Conservation (phyloP, 2,797 vertebrate genomes). For the Carapus acus region DNA sequence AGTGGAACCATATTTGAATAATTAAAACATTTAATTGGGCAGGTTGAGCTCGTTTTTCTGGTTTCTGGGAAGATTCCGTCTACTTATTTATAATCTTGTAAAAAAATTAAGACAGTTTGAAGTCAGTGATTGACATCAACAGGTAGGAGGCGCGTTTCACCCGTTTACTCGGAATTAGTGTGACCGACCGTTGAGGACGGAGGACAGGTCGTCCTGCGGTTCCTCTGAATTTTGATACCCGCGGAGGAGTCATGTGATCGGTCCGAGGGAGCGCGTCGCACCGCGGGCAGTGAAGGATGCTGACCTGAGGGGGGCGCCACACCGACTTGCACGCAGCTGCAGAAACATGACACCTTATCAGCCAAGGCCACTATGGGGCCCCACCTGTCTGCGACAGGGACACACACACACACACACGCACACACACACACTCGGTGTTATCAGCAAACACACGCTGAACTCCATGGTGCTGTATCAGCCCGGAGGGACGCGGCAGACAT, state of each 20-base stretch:
- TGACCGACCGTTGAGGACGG: no score
- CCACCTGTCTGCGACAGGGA: conserved; percentile 54
- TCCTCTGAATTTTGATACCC: conserved; percentile 12
- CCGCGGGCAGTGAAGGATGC: background rate
- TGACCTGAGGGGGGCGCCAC: conserved; percentile 42
- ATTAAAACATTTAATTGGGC: no score
- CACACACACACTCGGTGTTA: conserved; percentile 30
- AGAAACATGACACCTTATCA: conserved; percentile 53
- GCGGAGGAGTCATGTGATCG: background rate
- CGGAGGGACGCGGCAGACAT: conserved; percentile 12
- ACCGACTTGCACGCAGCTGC: background rate
- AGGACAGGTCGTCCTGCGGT: background rate
- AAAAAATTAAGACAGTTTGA: no score
- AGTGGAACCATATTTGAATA: no score
- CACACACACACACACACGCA: conserved; percentile 1
- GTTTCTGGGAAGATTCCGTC: no score
- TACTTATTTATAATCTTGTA: no score
- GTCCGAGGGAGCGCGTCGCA: no score
- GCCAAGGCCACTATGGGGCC: conserved; percentile 43
- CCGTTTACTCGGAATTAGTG: no score
- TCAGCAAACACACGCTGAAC: conserved; percentile 27
- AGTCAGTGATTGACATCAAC: no score
- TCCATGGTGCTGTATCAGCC: conserved; percentile 35
- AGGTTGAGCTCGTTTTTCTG: no score
- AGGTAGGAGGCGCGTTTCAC: no score